Conservation (phyloP, 92 coral and sea anemone genomes). For the Epizoanthus stellaris region DNA sequence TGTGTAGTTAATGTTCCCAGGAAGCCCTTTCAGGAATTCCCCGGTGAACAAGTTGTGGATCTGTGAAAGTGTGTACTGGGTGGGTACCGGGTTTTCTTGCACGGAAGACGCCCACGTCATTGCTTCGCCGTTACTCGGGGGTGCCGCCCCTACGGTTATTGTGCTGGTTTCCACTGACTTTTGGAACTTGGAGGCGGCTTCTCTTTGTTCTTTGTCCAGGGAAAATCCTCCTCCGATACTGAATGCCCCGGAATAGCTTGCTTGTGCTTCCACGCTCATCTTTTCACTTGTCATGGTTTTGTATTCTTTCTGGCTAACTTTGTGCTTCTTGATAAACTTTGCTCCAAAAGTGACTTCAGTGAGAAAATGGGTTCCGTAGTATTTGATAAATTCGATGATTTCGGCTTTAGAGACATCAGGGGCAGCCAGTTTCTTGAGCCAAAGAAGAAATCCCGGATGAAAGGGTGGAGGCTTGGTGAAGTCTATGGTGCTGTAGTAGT, state of each 20-base stretch:
- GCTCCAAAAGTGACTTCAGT: too few relatives aligned
- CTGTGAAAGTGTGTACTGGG: not conserved
- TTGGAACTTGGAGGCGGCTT: constrained; percentile 19
- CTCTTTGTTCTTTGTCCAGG: constrained; percentile 6
- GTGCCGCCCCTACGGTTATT: constrained; percentile 20
- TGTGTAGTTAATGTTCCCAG: too few relatives aligned
- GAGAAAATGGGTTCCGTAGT: constrained; percentile 30
- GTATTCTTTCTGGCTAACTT: constrained; percentile 17
- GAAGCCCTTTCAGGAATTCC: too few relatives aligned
- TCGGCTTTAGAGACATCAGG: not conserved
- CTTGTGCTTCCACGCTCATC: constrained; percentile 18
- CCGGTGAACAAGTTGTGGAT: too few relatives aligned
- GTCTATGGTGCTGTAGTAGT: constrained; percentile 1
- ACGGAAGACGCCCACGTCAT: constrained; percentile 33
- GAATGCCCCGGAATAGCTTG: constrained; percentile 29
- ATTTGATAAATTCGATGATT: constrained; percentile 2
- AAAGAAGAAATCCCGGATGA: constrained; percentile 16
- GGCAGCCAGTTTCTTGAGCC: constrained; percentile 19
- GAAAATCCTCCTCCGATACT: constrained; percentile 12
- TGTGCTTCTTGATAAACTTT: too few relatives aligned
- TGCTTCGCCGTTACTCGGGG: constrained; percentile 44
- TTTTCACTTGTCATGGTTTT: not conserved
- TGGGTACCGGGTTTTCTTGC: constrained; percentile 46
- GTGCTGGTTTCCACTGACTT: not conserved
- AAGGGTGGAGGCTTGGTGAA: constrained; percentile 10